Evolutionary conservation across 2,888 invertebrate genomes (phyloP).

Genomic region (Oscheius myriophilus): DNA sequence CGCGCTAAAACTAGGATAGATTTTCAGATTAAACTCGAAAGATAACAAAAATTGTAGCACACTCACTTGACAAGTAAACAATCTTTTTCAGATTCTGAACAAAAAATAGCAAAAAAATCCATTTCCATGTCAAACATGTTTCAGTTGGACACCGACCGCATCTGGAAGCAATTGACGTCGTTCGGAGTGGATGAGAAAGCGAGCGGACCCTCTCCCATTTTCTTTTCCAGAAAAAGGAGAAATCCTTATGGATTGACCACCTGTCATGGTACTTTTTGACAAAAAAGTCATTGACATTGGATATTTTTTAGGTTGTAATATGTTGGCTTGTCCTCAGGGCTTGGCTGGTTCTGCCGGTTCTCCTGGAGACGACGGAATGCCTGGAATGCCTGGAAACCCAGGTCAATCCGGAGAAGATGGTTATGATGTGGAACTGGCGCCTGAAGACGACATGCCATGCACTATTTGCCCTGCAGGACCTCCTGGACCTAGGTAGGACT

Average conservation of each 20-base stretch:
- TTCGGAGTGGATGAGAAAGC: not conserved
- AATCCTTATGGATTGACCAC: slow-evolving; percentile 27
- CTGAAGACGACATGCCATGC: slow-evolving; percentile 68
- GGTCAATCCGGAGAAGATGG: slow-evolving; percentile 65
- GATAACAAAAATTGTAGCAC: not conserved
- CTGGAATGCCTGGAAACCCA: slow-evolving; percentile 61
- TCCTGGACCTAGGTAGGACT: slow-evolving; percentile 24
- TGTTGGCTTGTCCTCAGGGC: slow-evolving; percentile 67
- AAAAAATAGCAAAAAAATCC: too few relatives aligned
- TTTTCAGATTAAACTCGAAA: not conserved
- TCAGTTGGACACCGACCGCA: slow-evolving; percentile 34
- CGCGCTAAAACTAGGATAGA: too few relatives aligned
- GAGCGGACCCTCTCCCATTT: slow-evolving; percentile 1
- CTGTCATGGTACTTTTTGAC: slow-evolving; percentile 12
- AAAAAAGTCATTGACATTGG: not conserved
- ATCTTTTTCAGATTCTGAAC: not conserved
- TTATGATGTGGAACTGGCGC: slow-evolving; percentile 66
- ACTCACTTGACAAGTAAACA: too few relatives aligned
- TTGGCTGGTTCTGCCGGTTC: slow-evolving; percentile 67
- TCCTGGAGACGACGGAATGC: slow-evolving; percentile 65
- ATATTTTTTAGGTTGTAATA: slow-evolving; percentile 55
- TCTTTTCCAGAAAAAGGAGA: slow-evolving; percentile 30
- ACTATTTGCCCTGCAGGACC: slow-evolving; percentile 70
- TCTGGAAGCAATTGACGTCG: slow-evolving; percentile 31
- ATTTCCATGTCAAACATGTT: too few relatives aligned